Percentiles rank a stretch among this genome's conserved stretches.
phyloP scores from a whole-genome alignment of 2,888 invertebrate genomes.

The Plemyria rubiginata region DNA sequence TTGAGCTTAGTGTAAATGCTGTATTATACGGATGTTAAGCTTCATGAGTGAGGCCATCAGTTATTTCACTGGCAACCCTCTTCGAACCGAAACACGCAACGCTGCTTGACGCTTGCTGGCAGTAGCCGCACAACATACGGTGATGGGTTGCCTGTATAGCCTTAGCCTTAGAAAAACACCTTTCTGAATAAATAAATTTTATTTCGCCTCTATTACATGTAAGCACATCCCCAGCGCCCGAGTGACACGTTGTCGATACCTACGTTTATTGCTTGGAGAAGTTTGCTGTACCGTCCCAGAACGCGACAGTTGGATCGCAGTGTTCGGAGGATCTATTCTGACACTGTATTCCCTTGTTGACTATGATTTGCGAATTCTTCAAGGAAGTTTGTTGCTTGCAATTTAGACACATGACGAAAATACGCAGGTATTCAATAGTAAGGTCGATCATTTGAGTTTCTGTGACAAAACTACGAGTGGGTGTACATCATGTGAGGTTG shows the following conservation, averaged over 20 bases:
- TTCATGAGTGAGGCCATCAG: no score
- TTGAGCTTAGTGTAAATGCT: no score
- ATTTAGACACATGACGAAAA: not conserved
- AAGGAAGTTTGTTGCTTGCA: not conserved
- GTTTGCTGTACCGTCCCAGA: slow-evolving; percentile 15
- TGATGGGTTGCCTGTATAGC: no score
- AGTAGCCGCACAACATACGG: no score
- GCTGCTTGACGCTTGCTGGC: no score
- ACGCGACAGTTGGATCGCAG: slow-evolving; percentile 6
- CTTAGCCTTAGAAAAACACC: not conserved
- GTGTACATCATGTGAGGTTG: no score
- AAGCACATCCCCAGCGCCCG: slow-evolving; percentile 8
- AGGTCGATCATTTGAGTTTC: no score
- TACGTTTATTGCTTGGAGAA: slow-evolving; percentile 38
- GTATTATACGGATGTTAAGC: no score
- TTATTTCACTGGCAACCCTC: no score
- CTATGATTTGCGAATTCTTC: slow-evolving; percentile 11
- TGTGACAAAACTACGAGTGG: no score
- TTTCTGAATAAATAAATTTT: slow-evolving; percentile 8
- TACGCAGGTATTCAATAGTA: no score
- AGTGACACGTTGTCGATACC: slow-evolving; percentile 23
- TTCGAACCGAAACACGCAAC: no score
- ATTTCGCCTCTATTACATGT: slow-evolving; percentile 12
- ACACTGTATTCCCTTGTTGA: slow-evolving; percentile 16
- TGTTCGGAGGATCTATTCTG: slow-evolving; percentile 17